These are phyloP conservation scores for Theocolax elegans DNA, from an alignment of 1,140 invertebrate species.

Conservation along the genomic window DNA sequence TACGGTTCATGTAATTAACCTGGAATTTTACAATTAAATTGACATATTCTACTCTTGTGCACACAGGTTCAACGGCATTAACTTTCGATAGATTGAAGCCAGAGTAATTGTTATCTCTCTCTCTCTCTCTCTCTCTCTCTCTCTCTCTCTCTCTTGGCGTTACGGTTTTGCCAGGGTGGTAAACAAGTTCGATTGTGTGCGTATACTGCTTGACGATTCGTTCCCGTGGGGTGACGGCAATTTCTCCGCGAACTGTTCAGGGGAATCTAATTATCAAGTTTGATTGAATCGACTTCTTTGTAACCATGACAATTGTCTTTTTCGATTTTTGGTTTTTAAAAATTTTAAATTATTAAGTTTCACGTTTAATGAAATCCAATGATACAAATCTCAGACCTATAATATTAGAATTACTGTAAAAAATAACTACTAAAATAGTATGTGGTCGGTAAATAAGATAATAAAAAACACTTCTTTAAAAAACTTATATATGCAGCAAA, in stretches of 20 bases:
- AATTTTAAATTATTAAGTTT: not conserved
- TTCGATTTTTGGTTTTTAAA: not conserved
- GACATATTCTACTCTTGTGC: not conserved
- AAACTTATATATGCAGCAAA: no score
- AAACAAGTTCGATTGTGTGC: no score
- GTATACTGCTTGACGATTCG: not conserved
- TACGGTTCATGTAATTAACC: no score
- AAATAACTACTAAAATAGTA: no score
- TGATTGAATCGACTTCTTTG: slow-evolving; percentile 48
- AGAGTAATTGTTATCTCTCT: slow-evolving; percentile 2
- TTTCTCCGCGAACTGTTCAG: slow-evolving; percentile 43
- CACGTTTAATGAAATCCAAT: no score
- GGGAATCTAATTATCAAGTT: slow-evolving; percentile 56
- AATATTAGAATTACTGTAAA: no score
- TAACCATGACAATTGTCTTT: not conserved
- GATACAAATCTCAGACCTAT: no score
- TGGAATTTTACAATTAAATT: no score
- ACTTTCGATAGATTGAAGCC: slow-evolving; percentile 23
- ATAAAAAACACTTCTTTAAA: no score
- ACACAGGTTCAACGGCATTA: slow-evolving; percentile 1
- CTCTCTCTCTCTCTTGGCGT: not conserved
- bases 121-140: slow-evolving; percentile 17
- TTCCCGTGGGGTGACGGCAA: not conserved
- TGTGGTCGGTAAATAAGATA: no score
- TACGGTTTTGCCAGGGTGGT: no score